Base-by-base conservation (phyloP, 2,888 invertebrate species). In the Cheilosia scutellata region DNA sequence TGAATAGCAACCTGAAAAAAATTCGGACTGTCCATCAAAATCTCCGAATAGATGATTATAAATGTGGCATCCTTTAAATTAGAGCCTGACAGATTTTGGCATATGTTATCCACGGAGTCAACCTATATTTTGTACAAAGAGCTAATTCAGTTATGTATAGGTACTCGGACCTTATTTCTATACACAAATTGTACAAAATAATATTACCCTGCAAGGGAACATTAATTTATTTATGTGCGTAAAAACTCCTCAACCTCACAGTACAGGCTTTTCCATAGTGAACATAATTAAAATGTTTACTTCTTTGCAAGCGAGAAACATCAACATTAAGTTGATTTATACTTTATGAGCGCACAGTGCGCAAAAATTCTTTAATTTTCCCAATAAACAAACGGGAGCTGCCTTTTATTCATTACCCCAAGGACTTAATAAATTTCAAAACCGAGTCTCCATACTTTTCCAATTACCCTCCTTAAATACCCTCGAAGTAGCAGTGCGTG, bases 391-490 rank as follows among this genome's bases (percentile, higher is more conserved):
- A 82, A 72, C 68, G 51, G 27, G 55, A n/a, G 42, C 33, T 80
- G 66, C 44, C 76, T 62, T 77, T 82, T 86, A 86, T 86, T 86
- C 86, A 86, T 86, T 86, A 82, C 82, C 86, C 82, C 62, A 68
- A 82, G 72, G 86, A 82, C 86, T 82, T 77, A 70, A 86, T 86
- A 86, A 82, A 86, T 86, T 86, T 82, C 42, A 63, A 62, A 51
- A 68, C 71, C 62, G 71, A 66, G 79, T 79, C 86, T 77, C 66
- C 77, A 82, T 86, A 70, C 72, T 86, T 86, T 82, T 86, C 72
- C 86, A 86, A 86, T 86, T 86, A 86, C 72, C 63, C 82, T 76
- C 68, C 68, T 72, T 76, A 86, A 86, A 86, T 86, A 82, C 72
- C 68, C 76, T 4, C 20, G 58, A 40, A 66, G 86, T 82, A 82